Evolutionary conservation across 2,888 invertebrate species (phyloP).

Genomic region (Parascotia fuliginaria): DNA sequence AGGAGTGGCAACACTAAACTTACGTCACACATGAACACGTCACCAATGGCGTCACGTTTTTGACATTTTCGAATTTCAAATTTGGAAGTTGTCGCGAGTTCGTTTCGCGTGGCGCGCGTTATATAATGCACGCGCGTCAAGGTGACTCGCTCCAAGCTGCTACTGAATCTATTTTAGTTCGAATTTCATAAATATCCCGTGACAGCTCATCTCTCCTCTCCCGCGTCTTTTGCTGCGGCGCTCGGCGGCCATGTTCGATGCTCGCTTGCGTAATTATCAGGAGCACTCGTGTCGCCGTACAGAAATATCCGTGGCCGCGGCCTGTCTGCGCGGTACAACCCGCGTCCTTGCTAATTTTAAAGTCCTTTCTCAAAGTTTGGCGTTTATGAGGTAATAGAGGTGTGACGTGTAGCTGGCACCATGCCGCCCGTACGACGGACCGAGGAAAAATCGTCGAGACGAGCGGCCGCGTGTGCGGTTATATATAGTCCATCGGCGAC

Average conservation of each 20-base stretch:
- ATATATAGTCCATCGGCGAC: constrained; percentile 54
- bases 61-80: constrained; percentile 69
- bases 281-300: constrained; percentile 61
- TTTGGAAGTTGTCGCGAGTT: constrained; percentile 55
- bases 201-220: constrained; percentile 83
- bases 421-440: constrained; percentile 81
- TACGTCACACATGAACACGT: constrained; percentile 76
- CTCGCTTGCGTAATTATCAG: constrained; percentile 74
- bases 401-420: constrained; percentile 80
- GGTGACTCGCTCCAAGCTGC: constrained; percentile 82
- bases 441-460: constrained; percentile 70
- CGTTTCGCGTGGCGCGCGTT: constrained; percentile 64
- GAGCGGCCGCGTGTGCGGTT: constrained; percentile 54
- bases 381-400: constrained; percentile 80
- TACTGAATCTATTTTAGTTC: constrained; percentile 83
- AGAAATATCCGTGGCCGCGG: constrained; percentile 45
- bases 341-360: constrained; percentile 84
- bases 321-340: constrained; percentile 56
- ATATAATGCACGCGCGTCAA: constrained; percentile 79
- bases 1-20: constrained; percentile 82
- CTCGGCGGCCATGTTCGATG: constrained; percentile 72
- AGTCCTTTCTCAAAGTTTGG: constrained; percentile 82
- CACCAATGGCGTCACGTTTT: constrained; percentile 74
- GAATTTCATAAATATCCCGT: constrained; percentile 85
- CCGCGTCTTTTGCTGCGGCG: constrained; percentile 73